A percentile compares a stretch with the other conserved stretches of the same genome.
Conservation (phyloP, 1,140 invertebrate genomes). For the Eumeta japonica region DNA sequence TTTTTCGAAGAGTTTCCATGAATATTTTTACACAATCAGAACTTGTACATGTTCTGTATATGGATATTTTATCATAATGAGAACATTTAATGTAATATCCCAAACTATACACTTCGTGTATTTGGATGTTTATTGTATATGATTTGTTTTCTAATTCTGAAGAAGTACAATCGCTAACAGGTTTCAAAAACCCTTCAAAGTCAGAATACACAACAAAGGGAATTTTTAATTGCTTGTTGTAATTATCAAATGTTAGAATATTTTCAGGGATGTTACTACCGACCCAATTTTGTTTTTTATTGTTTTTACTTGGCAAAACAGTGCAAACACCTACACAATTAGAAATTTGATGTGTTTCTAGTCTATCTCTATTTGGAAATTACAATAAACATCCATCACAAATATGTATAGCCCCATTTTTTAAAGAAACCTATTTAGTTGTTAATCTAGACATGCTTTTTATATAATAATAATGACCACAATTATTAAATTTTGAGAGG, state of each 20-base stretch:
- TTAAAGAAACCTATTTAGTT: constrained; percentile 18
- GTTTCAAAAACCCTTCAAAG: constrained; percentile 27
- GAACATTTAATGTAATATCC: constrained; percentile 37
- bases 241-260: constrained; percentile 26
- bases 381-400: constrained; percentile 33
- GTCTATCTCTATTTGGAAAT: constrained; percentile 16
- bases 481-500: constrained; percentile 10
- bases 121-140: constrained; percentile 19
- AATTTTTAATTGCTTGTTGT: constrained; percentile 17
- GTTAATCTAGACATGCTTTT: constrained; percentile 27
- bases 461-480: constrained; percentile 28
- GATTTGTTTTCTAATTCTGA: constrained; percentile 13
- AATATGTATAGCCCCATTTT: constrained; percentile 16
- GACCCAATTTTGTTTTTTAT: constrained; percentile 15
- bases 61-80: constrained; percentile 28
- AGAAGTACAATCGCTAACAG: constrained; percentile 15
- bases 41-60: constrained; percentile 22
- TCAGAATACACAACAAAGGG: constrained; percentile 32
- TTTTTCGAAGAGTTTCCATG: constrained; percentile 17
- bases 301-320: constrained; percentile 12
- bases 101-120: constrained; percentile 31
- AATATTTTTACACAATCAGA: constrained; percentile 25
- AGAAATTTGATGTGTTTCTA: constrained; percentile 17
- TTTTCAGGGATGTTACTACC: constrained; percentile 9
- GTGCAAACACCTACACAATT: constrained; percentile 22